A percentile compares a stretch with the other conserved stretches of the same genome.
Evolutionary conservation across 2,888 invertebrate genomes (phyloP).

Genomic region (Spisula solida): DNA sequence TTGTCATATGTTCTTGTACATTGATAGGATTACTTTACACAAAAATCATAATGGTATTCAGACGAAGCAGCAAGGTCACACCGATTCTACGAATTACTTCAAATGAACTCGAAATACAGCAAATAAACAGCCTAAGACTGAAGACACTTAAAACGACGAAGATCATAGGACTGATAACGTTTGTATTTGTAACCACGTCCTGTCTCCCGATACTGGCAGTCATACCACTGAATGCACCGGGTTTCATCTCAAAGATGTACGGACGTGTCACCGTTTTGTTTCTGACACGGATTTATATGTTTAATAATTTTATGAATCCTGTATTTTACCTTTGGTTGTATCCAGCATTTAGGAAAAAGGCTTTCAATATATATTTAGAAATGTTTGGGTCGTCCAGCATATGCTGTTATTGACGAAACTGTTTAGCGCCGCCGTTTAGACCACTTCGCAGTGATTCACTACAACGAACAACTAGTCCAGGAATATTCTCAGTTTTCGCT

Average conservation of each 20-base stretch:
- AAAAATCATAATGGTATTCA: not conserved
- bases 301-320: constrained; percentile 43
- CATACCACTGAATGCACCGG: not conserved
- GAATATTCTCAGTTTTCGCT: too few relatives aligned
- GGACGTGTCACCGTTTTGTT: constrained; percentile 13
- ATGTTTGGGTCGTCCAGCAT: not conserved
- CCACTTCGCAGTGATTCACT: too few relatives aligned
- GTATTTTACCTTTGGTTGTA: constrained; percentile 35
- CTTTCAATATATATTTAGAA: not conserved
- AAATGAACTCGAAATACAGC: not conserved
- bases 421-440: not conserved
- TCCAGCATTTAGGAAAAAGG: constrained; percentile 28
- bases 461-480: too few relatives aligned
- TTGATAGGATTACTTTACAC: not conserved
- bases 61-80: not conserved
- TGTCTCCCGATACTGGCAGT: not conserved
- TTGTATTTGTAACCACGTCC: not conserved
- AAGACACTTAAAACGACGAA: constrained; percentile 6
- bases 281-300: constrained; percentile 26
- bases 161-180: not conserved
- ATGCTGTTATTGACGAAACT: not conserved
- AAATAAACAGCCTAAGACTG: not conserved
- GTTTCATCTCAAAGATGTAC: not conserved
- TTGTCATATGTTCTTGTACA: not conserved
- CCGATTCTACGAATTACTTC: not conserved